Percentiles rank a stretch among this genome's conserved stretches.
These are phyloP conservation scores for Proisotoma minuta DNA, from an alignment of 2,888 invertebrate genomes.

Conservation along the genomic window DNA sequence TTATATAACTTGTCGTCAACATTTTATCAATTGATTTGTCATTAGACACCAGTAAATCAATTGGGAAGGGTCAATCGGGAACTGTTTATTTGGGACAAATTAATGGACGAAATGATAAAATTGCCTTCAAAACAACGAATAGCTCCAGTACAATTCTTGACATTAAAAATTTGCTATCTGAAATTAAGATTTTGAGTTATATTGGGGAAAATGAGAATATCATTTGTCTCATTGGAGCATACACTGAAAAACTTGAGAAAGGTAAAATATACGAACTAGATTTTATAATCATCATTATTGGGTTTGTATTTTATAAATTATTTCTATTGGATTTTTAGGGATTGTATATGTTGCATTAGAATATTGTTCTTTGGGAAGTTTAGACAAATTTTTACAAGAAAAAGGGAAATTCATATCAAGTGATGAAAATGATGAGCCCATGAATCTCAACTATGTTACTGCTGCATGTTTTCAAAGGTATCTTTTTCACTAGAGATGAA, in stretches of 20 bases:
- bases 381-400: background rate
- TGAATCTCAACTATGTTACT: background rate
- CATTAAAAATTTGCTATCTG: background rate
- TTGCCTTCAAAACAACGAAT: slow-evolving; percentile 10
- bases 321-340: background rate
- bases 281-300: background rate
- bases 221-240: slow-evolving; percentile 4
- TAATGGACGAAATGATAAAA: background rate
- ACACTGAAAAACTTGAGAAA: slow-evolving; percentile 1
- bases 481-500: background rate
- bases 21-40: background rate
- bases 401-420: background rate
- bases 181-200: slow-evolving; percentile 12
- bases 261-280: background rate
- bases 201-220: slow-evolving; percentile 13
- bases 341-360: slow-evolving; percentile 4
- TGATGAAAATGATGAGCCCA: background rate
- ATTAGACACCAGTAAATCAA: background rate
- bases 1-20: too few relatives aligned
- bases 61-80: slow-evolving; percentile 13
- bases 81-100: slow-evolving; percentile 8
- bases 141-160: background rate
- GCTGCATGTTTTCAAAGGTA: background rate
- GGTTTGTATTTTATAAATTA: too few relatives aligned
- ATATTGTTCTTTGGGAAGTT: slow-evolving; percentile 3